These are phyloP conservation scores for Rosalia funebris DNA, from an alignment of 2,888 invertebrate genomes.

Conservation along the genomic window DNA sequence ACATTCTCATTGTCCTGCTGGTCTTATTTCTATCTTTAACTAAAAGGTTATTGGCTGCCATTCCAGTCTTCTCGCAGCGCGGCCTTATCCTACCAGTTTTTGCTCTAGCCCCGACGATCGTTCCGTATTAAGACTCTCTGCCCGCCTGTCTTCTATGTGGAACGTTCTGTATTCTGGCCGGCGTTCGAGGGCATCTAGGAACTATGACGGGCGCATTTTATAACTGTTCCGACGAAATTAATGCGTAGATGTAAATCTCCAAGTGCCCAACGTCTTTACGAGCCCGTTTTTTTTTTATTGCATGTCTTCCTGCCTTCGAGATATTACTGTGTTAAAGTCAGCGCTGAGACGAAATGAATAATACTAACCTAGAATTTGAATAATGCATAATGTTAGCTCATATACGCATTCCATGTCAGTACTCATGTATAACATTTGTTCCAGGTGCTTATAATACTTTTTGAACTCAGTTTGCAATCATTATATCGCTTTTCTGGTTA, in stretches of 20 bases:
- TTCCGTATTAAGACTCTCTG: not conserved
- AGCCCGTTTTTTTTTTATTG: not conserved
- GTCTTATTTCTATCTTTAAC: constrained; percentile 58
- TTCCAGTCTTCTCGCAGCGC: constrained; percentile 24
- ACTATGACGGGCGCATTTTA: not conserved
- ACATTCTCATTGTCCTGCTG: constrained; percentile 59
- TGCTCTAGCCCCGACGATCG: not conserved
- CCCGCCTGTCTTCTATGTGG: not conserved
- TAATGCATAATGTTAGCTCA: not conserved
- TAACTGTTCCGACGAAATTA: not conserved
- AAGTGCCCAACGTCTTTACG: not conserved
- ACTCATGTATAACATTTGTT: no score
- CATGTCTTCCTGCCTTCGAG: not conserved
- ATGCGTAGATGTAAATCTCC: not conserved
- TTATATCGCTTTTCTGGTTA: no score
- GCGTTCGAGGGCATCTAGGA: not conserved
- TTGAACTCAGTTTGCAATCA: no score
- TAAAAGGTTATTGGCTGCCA: constrained; percentile 40
- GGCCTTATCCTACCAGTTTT: not conserved
- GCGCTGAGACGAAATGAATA: no score
- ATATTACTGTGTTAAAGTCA: not conserved
- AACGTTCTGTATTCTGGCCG: not conserved
- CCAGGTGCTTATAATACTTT: no score
- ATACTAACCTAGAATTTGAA: not conserved
- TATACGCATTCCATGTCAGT: no score